Conservation (phyloP, 2,113 vertebrate species). For the Protobothrops mucrosquamatus region DNA sequence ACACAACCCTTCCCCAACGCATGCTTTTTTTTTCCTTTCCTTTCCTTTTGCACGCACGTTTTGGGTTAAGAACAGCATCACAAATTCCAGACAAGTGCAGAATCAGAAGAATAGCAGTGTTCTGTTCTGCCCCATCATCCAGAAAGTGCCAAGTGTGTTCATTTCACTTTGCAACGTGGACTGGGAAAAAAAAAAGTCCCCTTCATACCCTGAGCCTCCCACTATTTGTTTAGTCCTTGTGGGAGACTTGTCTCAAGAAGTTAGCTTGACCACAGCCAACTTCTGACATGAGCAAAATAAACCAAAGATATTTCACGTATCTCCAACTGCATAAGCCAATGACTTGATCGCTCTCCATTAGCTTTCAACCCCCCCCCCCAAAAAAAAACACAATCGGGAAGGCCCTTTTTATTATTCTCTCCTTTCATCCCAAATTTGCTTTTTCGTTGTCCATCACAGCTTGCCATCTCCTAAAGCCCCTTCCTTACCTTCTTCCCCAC, state of each 20-base stretch:
- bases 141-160: background rate
- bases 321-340: background rate
- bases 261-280: background rate
- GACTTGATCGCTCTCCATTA: background rate
- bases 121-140: background rate
- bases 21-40: background rate
- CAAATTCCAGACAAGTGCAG: background rate
- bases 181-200: background rate
- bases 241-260: background rate
- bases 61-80: background rate
- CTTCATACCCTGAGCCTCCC: background rate
- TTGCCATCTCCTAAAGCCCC: conserved; percentile 53
- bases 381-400: background rate
- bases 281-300: background rate
- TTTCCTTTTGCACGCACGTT: background rate
- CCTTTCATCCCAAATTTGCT: conserved; percentile 31
- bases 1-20: background rate
- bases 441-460: conserved; percentile 61
- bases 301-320: conserved; percentile 17
- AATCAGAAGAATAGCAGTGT: background rate
- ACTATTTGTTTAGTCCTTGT: background rate
- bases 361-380: too few relatives aligned
- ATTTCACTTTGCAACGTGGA: background rate
- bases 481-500: conserved; percentile 43
- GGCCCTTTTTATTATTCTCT: conserved; percentile 28